phyloP scores from a whole-genome alignment of 2,797 vertebrate species.

The Rhinophrynus dorsalis region DNA sequence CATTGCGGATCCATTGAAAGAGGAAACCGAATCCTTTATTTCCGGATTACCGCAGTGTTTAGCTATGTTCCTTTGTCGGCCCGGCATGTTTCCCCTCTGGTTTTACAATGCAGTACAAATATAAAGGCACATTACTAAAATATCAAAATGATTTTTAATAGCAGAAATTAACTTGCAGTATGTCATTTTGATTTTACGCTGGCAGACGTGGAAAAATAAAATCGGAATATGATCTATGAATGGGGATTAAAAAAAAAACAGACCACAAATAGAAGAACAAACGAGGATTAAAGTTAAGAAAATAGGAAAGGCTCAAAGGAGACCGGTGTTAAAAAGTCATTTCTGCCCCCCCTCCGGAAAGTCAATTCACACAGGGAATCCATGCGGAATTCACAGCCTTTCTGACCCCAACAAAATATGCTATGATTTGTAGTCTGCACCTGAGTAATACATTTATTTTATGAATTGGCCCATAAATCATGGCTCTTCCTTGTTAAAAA shows the following conservation, averaged over 20 bases:
- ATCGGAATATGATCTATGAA: not conserved
- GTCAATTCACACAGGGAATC: slow-evolving; percentile 8
- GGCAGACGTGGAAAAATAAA: not conserved
- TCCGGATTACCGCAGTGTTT: no score
- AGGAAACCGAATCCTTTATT: no score
- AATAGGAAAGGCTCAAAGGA: slow-evolving; percentile 21
- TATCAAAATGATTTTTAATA: slow-evolving; percentile 10
- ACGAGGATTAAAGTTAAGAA: slow-evolving; percentile 29
- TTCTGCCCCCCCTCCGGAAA: slow-evolving; percentile 15
- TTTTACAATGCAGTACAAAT: not conserved
- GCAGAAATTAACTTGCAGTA: not conserved
- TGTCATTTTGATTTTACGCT: not conserved
- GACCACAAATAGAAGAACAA: slow-evolving; percentile 24
- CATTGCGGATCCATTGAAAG: no score
- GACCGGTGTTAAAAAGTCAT: slow-evolving; percentile 1
- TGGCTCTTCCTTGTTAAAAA: slow-evolving; percentile 12
- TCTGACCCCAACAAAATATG: slow-evolving; percentile 24
- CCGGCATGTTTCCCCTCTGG: not conserved
- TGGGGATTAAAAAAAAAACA: slow-evolving; percentile 2
- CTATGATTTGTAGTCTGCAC: slow-evolving; percentile 42
- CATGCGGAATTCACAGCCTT: slow-evolving; percentile 25
- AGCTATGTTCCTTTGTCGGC: no score
- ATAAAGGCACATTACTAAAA: not conserved
- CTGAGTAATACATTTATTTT: slow-evolving; percentile 42
- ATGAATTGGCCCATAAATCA: slow-evolving; percentile 47